A percentile compares a stretch with the other conserved stretches of the same genome.
These are phyloP conservation scores for Tethya wilhelma DNA, from an alignment of 37 sponge, comb jelly and placozoan species.

Conservation along the genomic window DNA sequence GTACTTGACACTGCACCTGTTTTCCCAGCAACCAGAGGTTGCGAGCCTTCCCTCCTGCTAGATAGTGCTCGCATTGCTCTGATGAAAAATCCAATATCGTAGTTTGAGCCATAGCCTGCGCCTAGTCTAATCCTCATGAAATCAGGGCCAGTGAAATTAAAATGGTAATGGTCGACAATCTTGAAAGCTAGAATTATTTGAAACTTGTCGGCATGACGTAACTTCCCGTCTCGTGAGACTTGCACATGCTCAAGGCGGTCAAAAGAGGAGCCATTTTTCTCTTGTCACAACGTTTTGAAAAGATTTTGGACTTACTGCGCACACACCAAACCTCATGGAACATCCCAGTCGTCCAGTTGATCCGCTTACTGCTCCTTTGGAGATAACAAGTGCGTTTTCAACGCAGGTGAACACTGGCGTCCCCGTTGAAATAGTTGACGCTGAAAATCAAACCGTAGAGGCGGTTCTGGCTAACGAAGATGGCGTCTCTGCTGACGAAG, in stretches of 20 bases:
- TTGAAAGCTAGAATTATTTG: neutral
- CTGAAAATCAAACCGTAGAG: constrained; percentile 18
- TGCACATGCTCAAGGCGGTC: constrained; percentile 63
- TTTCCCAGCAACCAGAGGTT: constrained; percentile 79
- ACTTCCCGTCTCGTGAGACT: constrained; percentile 13
- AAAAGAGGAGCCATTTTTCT: constrained; percentile 32
- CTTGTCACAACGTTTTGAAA: neutral
- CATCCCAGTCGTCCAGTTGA: constrained; percentile 1
- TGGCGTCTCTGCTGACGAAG: constrained; percentile 26
- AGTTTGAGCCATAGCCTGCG: no score
- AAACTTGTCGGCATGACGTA: neutral
- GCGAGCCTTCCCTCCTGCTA: constrained; percentile 78
- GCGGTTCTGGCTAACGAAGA: constrained; percentile 20
- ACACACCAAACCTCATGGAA: constrained; percentile 64
- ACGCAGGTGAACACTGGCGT: constrained; percentile 43
- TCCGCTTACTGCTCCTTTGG: neutral
- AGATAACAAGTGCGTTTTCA: constrained; percentile 42
- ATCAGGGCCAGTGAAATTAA: neutral
- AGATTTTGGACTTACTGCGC: constrained; percentile 33
- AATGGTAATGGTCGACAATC: neutral
- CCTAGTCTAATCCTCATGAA: neutral
- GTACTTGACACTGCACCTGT: constrained; percentile 38
- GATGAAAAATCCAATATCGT: constrained; percentile 26
- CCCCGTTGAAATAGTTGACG: constrained; percentile 64
- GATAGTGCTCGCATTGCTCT: constrained; percentile 21